Evolutionary conservation across 2,113 vertebrate genomes (phyloP).

Genomic region (Gopherus evgoodei): DNA sequence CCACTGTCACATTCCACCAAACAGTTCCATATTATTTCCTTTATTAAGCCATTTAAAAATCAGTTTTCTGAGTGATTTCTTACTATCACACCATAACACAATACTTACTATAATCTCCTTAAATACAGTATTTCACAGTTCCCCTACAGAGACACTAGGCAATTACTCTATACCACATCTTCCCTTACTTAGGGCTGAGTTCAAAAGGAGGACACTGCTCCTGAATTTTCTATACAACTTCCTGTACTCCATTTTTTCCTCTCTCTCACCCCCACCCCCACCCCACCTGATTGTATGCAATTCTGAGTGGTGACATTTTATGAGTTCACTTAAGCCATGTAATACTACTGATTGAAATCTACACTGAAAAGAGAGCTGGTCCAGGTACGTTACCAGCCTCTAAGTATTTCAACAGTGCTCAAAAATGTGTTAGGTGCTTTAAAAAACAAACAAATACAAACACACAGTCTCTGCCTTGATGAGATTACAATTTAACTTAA

Average conservation of each 20-base stretch:
- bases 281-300: neutral
- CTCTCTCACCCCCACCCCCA: neutral
- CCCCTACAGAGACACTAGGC: neutral
- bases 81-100: neutral
- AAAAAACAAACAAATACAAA: neutral
- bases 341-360: neutral
- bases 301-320: neutral
- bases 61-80: slow-evolving; percentile 42
- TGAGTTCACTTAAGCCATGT: neutral
- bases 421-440: neutral
- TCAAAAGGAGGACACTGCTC: neutral
- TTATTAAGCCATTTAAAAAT: slow-evolving; percentile 39
- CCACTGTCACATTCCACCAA: neutral
- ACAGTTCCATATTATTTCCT: neutral
- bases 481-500: neutral
- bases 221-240: neutral
- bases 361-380: neutral
- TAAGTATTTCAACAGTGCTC: neutral
- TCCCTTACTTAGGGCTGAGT: neutral
- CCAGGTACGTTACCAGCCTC: neutral
- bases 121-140: neutral
- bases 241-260: neutral
- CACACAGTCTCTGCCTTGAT: neutral
- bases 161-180: neutral
- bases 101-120: neutral